These are phyloP conservation scores for Antheraea mylitta DNA, from an alignment of 1,140 invertebrate species.

Conservation along the genomic window DNA sequence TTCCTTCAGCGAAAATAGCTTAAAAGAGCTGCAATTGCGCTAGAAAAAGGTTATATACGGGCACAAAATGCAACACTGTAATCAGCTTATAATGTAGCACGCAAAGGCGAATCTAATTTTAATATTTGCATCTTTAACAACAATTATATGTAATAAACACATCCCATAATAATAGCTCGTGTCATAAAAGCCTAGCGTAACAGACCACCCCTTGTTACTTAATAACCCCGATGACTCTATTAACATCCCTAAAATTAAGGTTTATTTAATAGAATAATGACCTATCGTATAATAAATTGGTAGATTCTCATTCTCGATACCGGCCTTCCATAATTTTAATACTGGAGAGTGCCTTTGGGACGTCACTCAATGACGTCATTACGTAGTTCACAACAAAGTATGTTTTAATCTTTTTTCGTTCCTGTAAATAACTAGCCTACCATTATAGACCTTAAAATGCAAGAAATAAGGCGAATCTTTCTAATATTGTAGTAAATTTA, in stretches of 20 bases:
- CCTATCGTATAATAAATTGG: conserved; percentile 70
- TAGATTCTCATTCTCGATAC: conserved; percentile 75
- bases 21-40: no score
- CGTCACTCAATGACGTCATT: conserved; percentile 56
- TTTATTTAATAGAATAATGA: conserved; percentile 77
- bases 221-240: conserved; percentile 71
- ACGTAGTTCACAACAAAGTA: conserved; percentile 21
- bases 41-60: no score
- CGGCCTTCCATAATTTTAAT: conserved; percentile 66
- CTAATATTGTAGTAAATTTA: not conserved
- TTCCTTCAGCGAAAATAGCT: no score
- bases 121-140: not conserved
- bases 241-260: conserved; percentile 65
- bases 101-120: not conserved
- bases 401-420: not conserved
- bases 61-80: not conserved
- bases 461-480: not conserved
- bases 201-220: conserved; percentile 30
- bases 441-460: not conserved
- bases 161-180: conserved; percentile 23
- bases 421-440: not conserved
- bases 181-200: conserved; percentile 13
- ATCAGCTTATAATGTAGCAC: not conserved
- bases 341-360: conserved; percentile 58
- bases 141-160: conserved; percentile 16